These are phyloP conservation scores for Anthoscopus minutus DNA, from an alignment of 2,113 vertebrate species.

Conservation along the genomic window DNA sequence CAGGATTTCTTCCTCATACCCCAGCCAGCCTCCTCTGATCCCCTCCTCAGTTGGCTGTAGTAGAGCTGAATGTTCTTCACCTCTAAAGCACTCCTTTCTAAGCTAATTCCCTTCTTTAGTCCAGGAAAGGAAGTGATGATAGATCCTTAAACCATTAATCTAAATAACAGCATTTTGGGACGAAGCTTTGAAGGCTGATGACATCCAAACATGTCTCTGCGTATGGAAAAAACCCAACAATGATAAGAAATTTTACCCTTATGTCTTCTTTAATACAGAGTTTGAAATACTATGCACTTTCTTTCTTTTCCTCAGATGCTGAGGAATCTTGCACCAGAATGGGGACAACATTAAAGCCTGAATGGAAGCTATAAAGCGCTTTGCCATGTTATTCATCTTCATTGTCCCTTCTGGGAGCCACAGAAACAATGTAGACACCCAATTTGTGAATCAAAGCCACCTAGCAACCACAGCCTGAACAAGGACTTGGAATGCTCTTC, in stretches of 20 bases:
- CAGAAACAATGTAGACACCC: background rate
- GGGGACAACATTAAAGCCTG: background rate
- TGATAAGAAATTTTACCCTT: background rate
- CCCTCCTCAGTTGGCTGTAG: background rate
- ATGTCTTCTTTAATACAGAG: background rate
- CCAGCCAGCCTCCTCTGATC: background rate
- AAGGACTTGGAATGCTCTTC: background rate
- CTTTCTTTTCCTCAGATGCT: background rate
- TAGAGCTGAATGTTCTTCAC: background rate
- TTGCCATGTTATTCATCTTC: background rate
- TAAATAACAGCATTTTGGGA: background rate
- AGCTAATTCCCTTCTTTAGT: background rate
- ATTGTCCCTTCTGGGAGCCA: background rate
- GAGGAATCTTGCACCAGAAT: background rate
- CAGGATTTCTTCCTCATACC: background rate
- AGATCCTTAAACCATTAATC: background rate
- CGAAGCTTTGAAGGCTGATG: background rate
- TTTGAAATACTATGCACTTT: background rate
- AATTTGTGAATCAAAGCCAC: background rate
- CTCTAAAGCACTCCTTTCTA: background rate
- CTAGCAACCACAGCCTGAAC: background rate
- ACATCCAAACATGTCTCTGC: background rate
- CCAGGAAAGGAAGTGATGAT: background rate
- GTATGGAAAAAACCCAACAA: background rate
- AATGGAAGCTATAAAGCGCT: background rate